phyloP scores from a whole-genome alignment of 2,113 vertebrate species.

The Colistium nudipinnis region DNA sequence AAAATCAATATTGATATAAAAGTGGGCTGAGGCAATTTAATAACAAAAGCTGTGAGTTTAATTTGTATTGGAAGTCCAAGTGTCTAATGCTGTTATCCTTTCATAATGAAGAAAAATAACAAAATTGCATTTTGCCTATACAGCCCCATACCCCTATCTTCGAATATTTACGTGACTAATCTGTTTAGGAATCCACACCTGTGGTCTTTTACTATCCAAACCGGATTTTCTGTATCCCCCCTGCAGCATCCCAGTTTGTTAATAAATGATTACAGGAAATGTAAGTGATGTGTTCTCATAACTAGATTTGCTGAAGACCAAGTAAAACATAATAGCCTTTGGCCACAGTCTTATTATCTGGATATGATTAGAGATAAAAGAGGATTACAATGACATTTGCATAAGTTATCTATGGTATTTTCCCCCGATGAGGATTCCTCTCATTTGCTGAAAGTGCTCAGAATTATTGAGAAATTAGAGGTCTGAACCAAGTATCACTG shows the following conservation, averaged over 20 bases:
- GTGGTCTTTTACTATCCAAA: slow-evolving; percentile 79
- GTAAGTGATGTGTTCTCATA: slow-evolving; percentile 70
- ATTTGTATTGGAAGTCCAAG: slow-evolving; percentile 16
- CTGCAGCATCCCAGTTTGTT: slow-evolving; percentile 79
- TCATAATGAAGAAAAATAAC: slow-evolving; percentile 27
- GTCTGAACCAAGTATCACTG: neutral
- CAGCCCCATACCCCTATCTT: neutral
- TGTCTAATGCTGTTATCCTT: slow-evolving; percentile 8
- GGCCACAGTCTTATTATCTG: slow-evolving; percentile 52
- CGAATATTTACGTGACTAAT: slow-evolving; percentile 33
- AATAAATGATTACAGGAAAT: slow-evolving; percentile 83
- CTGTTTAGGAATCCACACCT: slow-evolving; percentile 34
- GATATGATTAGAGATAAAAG: slow-evolving; percentile 39
- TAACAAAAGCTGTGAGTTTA: slow-evolving; percentile 4
- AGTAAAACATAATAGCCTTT: slow-evolving; percentile 61
- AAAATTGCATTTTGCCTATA: slow-evolving; percentile 24
- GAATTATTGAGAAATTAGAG: slow-evolving; percentile 8
- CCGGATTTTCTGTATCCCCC: slow-evolving; percentile 83
- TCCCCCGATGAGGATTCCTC: neutral
- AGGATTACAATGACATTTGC: slow-evolving; percentile 25
- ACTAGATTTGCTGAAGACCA: slow-evolving; percentile 54
- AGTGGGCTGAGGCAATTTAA: neutral
- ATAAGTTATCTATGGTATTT: slow-evolving; percentile 5
- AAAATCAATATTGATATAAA: slow-evolving; percentile 10
- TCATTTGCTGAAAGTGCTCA: neutral